Evolutionary conservation across 1,140 invertebrate species (phyloP).

Genomic region (Leptoteleia sp.): DNA sequence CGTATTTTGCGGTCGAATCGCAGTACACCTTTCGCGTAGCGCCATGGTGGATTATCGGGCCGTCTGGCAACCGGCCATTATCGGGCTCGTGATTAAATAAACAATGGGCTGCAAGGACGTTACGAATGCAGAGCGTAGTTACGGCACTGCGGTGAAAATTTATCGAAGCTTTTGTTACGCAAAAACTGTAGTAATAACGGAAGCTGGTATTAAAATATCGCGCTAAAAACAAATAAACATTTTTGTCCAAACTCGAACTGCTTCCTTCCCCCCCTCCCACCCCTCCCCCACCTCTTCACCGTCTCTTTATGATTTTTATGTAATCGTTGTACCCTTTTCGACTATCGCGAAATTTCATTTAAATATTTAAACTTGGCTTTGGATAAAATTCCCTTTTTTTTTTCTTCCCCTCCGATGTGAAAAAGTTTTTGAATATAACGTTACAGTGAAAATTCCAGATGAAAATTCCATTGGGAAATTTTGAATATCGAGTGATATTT

Average conservation of each 20-base stretch:
- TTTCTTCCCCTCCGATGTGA: too few relatives aligned
- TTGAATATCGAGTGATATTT: too few relatives aligned
- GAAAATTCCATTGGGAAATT: too few relatives aligned
- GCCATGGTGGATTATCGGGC: constrained; percentile 59
- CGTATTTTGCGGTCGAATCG: constrained; percentile 65
- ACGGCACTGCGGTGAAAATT: constrained; percentile 56
- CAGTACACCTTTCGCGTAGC: constrained; percentile 58
- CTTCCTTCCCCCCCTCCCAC: not conserved
- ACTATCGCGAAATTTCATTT: too few relatives aligned
- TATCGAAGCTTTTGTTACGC: constrained; percentile 60
- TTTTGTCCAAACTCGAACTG: constrained; percentile 1
- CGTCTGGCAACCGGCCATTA: constrained; percentile 71
- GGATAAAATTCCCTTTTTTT: too few relatives aligned
- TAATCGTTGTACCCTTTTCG: too few relatives aligned
- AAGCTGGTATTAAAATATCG: constrained; percentile 49
- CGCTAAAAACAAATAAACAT: constrained; percentile 26
- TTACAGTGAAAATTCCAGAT: too few relatives aligned
- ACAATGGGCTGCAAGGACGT: constrained; percentile 68
- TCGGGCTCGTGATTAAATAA: constrained; percentile 73
- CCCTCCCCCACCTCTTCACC: constrained; percentile 21
- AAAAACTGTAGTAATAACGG: constrained; percentile 53
- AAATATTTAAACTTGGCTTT: too few relatives aligned
- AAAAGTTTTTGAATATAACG: too few relatives aligned
- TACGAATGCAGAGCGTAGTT: constrained; percentile 67
- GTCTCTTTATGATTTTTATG: too few relatives aligned